Conservation (phyloP, 2,113 vertebrate genomes). For the Syngnathoides biaculeatus region DNA sequence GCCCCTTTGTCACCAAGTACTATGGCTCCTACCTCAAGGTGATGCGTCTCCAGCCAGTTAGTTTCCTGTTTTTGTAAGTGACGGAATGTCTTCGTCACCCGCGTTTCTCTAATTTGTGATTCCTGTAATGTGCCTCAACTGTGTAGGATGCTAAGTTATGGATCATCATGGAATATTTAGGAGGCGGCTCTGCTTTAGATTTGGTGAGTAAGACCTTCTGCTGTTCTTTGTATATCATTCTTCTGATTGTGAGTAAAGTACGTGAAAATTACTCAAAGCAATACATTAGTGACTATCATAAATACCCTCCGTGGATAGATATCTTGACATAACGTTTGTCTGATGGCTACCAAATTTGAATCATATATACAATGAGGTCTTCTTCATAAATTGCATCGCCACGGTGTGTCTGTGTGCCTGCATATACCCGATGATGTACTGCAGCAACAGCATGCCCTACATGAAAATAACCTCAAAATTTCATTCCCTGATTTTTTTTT, state of each 20-base stretch:
- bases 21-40: constrained; percentile 98
- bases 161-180: constrained; percentile 98
- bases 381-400: too few species aligned
- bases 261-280: too few species aligned
- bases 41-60: constrained; percentile 29
- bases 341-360: too few species aligned
- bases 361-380: too few species aligned
- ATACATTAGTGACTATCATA: too few species aligned
- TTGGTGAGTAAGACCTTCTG: constrained; percentile 76
- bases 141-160: constrained; percentile 90
- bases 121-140: constrained; percentile 16
- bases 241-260: not conserved
- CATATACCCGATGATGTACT: too few species aligned
- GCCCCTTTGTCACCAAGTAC: constrained; percentile 96
- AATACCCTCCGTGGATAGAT: too few species aligned
- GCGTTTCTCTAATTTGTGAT: constrained; percentile 5
- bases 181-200: constrained; percentile 91
- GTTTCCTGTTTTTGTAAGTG: not conserved
- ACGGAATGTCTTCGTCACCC: not conserved
- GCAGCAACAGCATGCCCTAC: too few species aligned
- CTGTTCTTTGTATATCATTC: not conserved
- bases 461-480: too few species aligned
- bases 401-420: too few species aligned
- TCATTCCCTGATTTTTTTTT: too few species aligned
- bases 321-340: too few species aligned